Percentiles rank a stretch among this genome's conserved stretches.
phyloP scores from a whole-genome alignment of 2,888 invertebrate genomes.

The Ophonus ardosiacus region DNA sequence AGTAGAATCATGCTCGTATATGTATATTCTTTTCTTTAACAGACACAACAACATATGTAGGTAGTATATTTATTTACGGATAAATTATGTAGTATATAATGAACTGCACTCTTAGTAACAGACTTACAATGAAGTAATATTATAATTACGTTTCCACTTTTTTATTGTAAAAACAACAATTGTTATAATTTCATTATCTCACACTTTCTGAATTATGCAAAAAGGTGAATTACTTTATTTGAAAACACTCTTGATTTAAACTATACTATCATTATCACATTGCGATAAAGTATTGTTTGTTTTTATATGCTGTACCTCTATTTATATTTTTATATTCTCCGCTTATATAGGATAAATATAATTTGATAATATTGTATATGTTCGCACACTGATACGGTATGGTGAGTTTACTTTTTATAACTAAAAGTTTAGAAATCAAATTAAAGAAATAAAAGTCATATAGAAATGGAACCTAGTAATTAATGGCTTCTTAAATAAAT shows the following conservation, averaged over 20 bases:
- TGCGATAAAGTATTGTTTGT: no score
- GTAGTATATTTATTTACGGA: not conserved
- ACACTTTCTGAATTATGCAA: not conserved
- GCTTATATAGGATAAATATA: no score
- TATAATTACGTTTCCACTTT: not conserved
- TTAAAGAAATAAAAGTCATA: not conserved
- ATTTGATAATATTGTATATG: not conserved
- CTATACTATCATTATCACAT: no score
- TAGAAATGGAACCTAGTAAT: not conserved
- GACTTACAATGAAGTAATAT: not conserved
- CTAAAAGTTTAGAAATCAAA: not conserved
- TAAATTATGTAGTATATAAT: not conserved
- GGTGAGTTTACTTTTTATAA: not conserved
- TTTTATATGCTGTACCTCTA: no score
- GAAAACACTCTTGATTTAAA: not conserved
- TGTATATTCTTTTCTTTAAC: no score
- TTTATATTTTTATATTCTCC: no score
- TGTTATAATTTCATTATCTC: not conserved
- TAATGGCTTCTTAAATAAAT: conserved; percentile 3
- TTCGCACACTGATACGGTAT: not conserved
- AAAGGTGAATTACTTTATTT: not conserved
- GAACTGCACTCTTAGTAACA: not conserved
- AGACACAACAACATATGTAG: no score
- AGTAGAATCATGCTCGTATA: no score
- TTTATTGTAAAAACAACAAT: not conserved